These are phyloP conservation scores for Habroteleia sp. DNA, from an alignment of 2,888 invertebrate species.

Conservation along the genomic window DNA sequence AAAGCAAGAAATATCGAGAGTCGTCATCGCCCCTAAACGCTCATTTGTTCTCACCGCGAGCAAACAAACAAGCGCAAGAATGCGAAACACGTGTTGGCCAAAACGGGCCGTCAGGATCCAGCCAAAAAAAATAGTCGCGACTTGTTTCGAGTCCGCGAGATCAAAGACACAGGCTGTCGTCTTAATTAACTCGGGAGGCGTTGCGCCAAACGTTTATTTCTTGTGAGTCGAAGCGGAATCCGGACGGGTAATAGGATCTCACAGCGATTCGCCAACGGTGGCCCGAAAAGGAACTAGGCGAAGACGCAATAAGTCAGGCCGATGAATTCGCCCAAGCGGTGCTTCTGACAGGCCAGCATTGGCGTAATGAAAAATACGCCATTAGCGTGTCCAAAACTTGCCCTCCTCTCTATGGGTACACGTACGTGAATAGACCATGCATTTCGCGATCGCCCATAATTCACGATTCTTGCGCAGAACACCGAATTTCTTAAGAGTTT, in stretches of 20 bases:
- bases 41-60: constrained; percentile 47
- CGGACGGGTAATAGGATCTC: constrained; percentile 52
- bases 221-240: constrained; percentile 44
- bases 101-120: constrained; percentile 39
- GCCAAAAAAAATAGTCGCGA: constrained; percentile 50
- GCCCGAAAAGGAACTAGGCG: constrained; percentile 53
- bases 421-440: constrained; percentile 37
- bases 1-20: constrained; percentile 10
- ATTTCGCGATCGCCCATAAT: no score
- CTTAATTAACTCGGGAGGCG: constrained; percentile 56
- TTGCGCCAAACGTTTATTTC: constrained; percentile 57
- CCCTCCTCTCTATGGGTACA: constrained; percentile 29
- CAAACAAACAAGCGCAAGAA: constrained; percentile 37
- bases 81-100: constrained; percentile 52
- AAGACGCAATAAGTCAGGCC: constrained; percentile 57
- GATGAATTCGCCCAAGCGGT: constrained; percentile 52
- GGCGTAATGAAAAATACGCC: constrained; percentile 61
- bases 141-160: constrained; percentile 39
- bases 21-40: constrained; percentile 19
- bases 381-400: constrained; percentile 58
- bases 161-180: constrained; percentile 50
- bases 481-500: no score
- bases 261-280: constrained; percentile 39
- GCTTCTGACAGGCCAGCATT: constrained; percentile 54
- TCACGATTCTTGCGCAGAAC: no score